Evolutionary conservation across 2,113 vertebrate genomes (phyloP), one percentile per base, ranked within the genome.

Genomic region (Eubucco bourcierii): DNA sequence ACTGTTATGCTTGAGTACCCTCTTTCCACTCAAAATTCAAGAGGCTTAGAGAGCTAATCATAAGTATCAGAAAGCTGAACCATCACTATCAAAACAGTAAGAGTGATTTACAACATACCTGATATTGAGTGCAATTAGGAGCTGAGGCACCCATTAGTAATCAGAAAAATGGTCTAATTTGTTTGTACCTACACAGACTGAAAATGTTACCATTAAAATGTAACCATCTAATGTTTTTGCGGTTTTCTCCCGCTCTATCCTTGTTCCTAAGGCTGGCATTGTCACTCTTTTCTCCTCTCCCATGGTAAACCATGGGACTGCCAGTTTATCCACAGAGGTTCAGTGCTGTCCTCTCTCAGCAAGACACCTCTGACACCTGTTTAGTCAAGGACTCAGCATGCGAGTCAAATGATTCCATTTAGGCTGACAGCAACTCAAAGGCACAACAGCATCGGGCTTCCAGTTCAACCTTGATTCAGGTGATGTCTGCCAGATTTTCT

Each of bases 81-180:
- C 39, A 34, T 12, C 5, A 47, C 65, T 78, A n/a, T 47, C 39
- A 85, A 80, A 83, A 72, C 29, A 63, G 46, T 89, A 94, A 61
- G 56, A 84, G 82, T 80, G 85, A 89, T 90, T 87, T 94, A 78
- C 94, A 95, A 90, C 93, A 94, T 97, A 95, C 96, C 84, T 97
- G 95, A 97, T 98, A 97, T 97, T 98, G 97, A 97, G 93, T 97
- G 96, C 98, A 97, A 98, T 98, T 97, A 97, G 73, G 97, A 98
- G 95, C 97, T 98, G 98, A 98, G 98, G 98, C 97, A 97, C 95
- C 97, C 97, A 98, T 98, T 97, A 98, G 97, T 98, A 98, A 98
- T 98, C 97, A 97, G 96, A 97, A 97, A 97, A 97, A 97, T 96
- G 93, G 98, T 97, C 96, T 98, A 97, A 98, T 98, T 98, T 94